These are phyloP conservation scores for Damaliscus lunatus DNA, from an alignment of 2,113 vertebrate genomes.

Conservation along the genomic window DNA sequence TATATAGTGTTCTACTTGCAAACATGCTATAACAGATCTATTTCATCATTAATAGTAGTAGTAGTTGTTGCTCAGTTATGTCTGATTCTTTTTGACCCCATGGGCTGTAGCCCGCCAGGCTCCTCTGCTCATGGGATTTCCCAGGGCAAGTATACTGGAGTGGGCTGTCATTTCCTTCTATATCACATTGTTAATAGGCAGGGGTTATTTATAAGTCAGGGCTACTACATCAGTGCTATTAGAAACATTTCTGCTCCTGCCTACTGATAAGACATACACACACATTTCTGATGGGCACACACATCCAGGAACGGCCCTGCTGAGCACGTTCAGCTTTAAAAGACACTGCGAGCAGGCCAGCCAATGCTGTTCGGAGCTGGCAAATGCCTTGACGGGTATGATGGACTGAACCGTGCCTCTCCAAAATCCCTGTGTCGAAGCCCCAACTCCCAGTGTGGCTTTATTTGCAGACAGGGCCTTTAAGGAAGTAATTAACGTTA, in stretches of 20 bases:
- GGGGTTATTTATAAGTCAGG: neutral
- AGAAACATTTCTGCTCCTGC: neutral
- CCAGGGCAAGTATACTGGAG: neutral
- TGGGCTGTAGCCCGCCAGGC: neutral
- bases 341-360: neutral
- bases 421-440: neutral
- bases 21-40: neutral
- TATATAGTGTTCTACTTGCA: neutral
- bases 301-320: neutral
- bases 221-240: neutral
- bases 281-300: neutral
- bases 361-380: neutral
- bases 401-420: neutral
- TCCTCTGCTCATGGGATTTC: neutral
- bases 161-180: neutral
- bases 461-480: neutral
- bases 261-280: neutral
- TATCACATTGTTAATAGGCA: neutral
- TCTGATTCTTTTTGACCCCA: neutral
- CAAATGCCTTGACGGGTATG: neutral
- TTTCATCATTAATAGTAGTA: neutral
- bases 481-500: neutral
- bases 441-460: neutral
- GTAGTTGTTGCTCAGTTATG: neutral
- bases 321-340: neutral